These are phyloP conservation scores for Shinisaurus crocodilurus DNA, from an alignment of 2,113 vertebrate species.

Conservation along the genomic window DNA sequence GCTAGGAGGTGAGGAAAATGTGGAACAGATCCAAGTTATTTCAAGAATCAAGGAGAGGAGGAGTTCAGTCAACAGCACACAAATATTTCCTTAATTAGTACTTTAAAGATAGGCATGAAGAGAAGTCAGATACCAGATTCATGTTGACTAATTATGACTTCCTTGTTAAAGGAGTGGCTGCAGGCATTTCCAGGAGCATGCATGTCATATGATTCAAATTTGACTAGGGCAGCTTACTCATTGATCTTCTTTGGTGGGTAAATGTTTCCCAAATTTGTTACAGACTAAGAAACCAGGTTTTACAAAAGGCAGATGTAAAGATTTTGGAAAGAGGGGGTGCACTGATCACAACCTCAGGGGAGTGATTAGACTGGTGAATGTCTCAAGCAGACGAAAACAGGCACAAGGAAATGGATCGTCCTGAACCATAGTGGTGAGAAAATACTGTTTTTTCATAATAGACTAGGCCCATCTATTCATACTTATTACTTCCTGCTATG, in stretches of 20 bases:
- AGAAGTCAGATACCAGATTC: conserved; percentile 60
- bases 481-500: neutral
- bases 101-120: conserved; percentile 58
- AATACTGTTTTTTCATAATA: neutral
- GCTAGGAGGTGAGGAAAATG: conserved; percentile 44
- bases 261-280: conserved; percentile 60
- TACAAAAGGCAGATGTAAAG: conserved; percentile 40
- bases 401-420: neutral
- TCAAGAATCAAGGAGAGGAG: conserved; percentile 41
- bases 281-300: conserved; percentile 32
- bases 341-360: neutral
- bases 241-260: conserved; percentile 72
- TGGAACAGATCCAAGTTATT: conserved; percentile 42
- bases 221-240: conserved; percentile 47
- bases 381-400: neutral
- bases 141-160: conserved; percentile 66
- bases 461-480: neutral
- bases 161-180: conserved; percentile 61
- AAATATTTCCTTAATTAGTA: conserved; percentile 68
- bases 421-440: neutral
- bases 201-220: conserved; percentile 64
- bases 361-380: neutral
- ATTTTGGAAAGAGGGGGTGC: neutral
- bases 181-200: conserved; percentile 62
- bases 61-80: conserved; percentile 45